Conservation (phyloP, 1,140 invertebrate species). For the Drosophila kepulauana region DNA sequence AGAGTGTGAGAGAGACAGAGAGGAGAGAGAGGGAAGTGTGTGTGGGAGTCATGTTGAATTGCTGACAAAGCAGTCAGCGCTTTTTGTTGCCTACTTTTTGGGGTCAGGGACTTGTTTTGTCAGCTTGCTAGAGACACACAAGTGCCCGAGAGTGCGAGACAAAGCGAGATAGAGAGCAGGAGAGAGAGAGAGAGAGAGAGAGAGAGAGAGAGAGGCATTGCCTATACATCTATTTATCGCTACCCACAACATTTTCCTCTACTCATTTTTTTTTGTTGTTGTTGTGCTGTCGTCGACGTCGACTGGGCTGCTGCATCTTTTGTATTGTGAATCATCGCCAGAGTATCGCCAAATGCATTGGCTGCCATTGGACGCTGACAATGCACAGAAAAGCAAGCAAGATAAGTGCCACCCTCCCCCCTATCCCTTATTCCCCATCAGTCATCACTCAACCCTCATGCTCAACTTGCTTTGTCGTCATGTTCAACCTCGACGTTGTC, state of each 20-base stretch:
- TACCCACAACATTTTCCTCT: constrained; percentile 52
- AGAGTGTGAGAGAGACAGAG: neutral
- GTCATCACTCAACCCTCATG: too few species aligned
- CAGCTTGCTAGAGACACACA: constrained; percentile 52
- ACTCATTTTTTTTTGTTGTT: neutral
- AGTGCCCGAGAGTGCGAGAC: neutral
- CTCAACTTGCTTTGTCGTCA: constrained; percentile 19
- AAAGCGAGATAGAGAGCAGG: constrained; percentile 1
- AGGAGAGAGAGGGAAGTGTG: neutral
- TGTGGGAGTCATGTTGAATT: constrained; percentile 36
- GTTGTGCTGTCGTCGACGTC: constrained; percentile 16
- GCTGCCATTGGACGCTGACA: constrained; percentile 57
- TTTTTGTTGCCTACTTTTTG: constrained; percentile 79
- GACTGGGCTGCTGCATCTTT: constrained; percentile 65
- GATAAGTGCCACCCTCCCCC: constrained; percentile 52
- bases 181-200: neutral
- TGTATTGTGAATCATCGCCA: constrained; percentile 74
- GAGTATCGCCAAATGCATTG: constrained; percentile 60
- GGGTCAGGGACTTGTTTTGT: constrained; percentile 82
- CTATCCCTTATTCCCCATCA: too few species aligned
- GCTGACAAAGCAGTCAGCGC: constrained; percentile 73
- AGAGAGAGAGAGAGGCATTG: constrained; percentile 1
- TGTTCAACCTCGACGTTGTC: constrained; percentile 23
- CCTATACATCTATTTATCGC: constrained; percentile 76
- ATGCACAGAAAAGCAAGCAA: constrained; percentile 52